Conservation (phyloP, 2,797 vertebrate species). For the Cuniculus paca region DNA sequence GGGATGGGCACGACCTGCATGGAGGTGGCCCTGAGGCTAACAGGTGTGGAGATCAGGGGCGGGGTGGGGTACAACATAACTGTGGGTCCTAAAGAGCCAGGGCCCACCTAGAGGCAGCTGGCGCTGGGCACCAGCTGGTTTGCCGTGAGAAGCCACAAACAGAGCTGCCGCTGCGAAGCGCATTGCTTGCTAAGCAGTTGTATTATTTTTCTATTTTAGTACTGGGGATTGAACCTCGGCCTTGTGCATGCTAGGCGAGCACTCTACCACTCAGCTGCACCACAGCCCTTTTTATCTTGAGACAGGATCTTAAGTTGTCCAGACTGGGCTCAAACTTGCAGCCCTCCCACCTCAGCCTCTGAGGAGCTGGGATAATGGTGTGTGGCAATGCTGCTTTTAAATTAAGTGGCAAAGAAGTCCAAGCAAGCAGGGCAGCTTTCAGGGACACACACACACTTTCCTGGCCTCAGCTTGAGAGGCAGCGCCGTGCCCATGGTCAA, state of each 20-base stretch:
- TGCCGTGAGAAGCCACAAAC: not conserved
- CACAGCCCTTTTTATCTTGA: not conserved
- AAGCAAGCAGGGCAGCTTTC: not conserved
- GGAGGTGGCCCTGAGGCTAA: not conserved
- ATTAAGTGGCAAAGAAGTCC: not conserved
- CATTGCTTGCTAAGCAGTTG: not conserved
- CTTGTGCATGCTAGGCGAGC: not conserved
- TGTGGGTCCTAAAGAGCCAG: fast-evolving
- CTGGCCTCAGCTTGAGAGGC: not conserved
- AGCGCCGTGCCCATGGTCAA: not conserved
- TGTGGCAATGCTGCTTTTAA: not conserved
- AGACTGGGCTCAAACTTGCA: not conserved
- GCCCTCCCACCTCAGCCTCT: not conserved
- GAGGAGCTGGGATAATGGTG: not conserved
- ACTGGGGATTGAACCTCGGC: not conserved
- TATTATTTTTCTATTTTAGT: not conserved
- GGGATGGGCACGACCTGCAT: not conserved
- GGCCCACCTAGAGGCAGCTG: not conserved
- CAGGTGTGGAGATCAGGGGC: fast-evolving
- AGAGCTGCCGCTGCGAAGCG: not conserved
- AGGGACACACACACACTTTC: fast-evolving
- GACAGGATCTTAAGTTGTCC: not conserved
- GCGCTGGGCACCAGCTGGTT: not conserved
- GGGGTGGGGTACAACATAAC: not conserved
- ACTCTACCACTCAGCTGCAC: not conserved